Conservation (phyloP, 2,888 invertebrate species). For the Stenolophus ochropezus region DNA sequence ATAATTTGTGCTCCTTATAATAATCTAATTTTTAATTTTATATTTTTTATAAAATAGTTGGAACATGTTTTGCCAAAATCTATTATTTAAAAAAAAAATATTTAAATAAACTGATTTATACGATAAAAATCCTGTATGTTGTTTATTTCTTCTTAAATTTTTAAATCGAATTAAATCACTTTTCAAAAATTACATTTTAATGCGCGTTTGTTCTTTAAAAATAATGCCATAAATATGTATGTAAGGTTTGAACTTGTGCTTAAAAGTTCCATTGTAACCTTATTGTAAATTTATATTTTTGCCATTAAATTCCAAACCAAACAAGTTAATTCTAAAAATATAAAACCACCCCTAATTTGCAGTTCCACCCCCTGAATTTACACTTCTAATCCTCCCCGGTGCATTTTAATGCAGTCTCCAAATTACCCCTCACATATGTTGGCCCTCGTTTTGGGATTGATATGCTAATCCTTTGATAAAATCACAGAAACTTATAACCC, state of each 20-base stretch:
- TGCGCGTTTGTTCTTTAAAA: no score
- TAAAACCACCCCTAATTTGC: neutral
- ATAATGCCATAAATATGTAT: neutral
- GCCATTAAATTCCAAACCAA: neutral
- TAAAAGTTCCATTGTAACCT: no score
- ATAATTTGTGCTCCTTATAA: no score
- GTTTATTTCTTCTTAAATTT: no score
- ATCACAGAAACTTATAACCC: conserved; percentile 34
- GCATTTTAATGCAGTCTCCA: conserved; percentile 23
- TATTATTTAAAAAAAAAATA: no score
- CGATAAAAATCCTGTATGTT: no score
- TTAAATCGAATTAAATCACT: no score
- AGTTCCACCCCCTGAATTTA: neutral
- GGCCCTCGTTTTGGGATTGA: conserved; percentile 28
- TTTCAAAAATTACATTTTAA: no score
- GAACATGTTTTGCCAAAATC: no score
- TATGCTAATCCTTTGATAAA: conserved; percentile 55
- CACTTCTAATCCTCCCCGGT: neutral
- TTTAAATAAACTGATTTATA: no score
- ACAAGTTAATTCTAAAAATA: neutral
- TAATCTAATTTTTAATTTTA: no score
- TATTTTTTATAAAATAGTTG: no score
- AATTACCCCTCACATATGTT: conserved; percentile 43
- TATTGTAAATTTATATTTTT: neutral
- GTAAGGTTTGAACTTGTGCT: neutral